These are phyloP conservation scores for Apostichopus parvimensis DNA, from an alignment of 35 echinoderm and acorn worm species.

Conservation along the genomic window DNA sequence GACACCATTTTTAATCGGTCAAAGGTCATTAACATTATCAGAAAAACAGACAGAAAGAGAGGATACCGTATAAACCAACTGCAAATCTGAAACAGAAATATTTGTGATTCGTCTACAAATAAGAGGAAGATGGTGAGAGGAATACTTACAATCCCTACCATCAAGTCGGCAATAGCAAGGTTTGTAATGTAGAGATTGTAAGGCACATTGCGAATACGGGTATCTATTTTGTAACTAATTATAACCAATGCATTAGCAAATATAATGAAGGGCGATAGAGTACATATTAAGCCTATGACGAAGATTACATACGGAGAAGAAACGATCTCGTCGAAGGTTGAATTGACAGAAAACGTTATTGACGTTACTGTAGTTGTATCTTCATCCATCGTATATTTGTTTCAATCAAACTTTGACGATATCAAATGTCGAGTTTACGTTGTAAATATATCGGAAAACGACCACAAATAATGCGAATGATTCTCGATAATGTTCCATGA, in stretches of 20 bases:
- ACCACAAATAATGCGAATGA: too few relatives aligned
- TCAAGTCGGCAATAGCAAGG: neutral
- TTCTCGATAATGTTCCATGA: too few relatives aligned
- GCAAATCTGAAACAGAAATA: too few relatives aligned
- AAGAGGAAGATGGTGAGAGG: neutral
- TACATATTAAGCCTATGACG: neutral
- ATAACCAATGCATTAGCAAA: constrained; percentile 9
- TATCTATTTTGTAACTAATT: neutral
- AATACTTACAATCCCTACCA: constrained; percentile 16
- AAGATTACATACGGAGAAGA: neutral
- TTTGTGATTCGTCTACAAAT: too few relatives aligned
- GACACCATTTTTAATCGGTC: constrained; percentile 8
- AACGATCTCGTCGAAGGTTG: too few relatives aligned
- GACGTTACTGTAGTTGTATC: too few relatives aligned
- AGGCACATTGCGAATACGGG: neutral
- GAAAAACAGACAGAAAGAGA: neutral
- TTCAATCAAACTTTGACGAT: too few relatives aligned
- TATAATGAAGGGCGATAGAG: neutral
- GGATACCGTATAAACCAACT: neutral
- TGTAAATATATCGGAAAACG: too few relatives aligned
- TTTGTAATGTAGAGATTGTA: constrained; percentile 23
- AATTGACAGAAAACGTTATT: too few relatives aligned
- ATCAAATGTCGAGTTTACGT: too few relatives aligned
- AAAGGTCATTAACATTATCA: constrained; percentile 10
- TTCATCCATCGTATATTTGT: too few relatives aligned